These are phyloP conservation scores for Crocuta crocuta DNA, from an alignment of 2,113 vertebrate genomes.

Conservation along the genomic window DNA sequence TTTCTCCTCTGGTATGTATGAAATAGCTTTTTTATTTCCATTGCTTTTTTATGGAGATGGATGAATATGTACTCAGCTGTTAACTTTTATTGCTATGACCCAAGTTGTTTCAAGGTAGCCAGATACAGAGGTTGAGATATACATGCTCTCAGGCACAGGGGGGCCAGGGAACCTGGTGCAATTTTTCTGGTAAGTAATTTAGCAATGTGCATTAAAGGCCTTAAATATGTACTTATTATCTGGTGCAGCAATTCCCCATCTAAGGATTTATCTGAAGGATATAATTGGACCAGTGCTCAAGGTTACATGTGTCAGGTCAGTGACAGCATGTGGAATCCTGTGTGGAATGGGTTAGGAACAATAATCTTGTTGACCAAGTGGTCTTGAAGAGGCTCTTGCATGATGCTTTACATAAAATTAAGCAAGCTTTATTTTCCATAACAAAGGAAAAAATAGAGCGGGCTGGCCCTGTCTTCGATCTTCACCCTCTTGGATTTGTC, in stretches of 20 bases:
- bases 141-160: too few species aligned
- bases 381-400: neutral
- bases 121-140: neutral
- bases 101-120: neutral
- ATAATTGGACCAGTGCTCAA: neutral
- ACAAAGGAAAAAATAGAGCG: neutral
- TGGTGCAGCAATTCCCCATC: neutral
- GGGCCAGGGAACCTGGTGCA: neutral
- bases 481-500: neutral
- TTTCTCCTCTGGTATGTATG: neutral
- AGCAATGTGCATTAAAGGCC: neutral
- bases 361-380: neutral
- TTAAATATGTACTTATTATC: neutral
- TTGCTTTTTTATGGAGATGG: neutral
- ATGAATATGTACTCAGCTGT: neutral
- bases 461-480: fast-evolving
- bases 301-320: neutral
- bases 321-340: neutral
- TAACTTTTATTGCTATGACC: neutral
- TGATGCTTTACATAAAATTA: neutral
- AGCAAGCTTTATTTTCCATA: neutral
- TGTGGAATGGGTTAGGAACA: neutral
- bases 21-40: neutral
- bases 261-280: neutral
- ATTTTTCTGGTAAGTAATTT: neutral